Evolutionary conservation across 2,113 vertebrate species (phyloP), one percentile per base, ranked within the genome.

Genomic region (Menura novaehollandiae): DNA sequence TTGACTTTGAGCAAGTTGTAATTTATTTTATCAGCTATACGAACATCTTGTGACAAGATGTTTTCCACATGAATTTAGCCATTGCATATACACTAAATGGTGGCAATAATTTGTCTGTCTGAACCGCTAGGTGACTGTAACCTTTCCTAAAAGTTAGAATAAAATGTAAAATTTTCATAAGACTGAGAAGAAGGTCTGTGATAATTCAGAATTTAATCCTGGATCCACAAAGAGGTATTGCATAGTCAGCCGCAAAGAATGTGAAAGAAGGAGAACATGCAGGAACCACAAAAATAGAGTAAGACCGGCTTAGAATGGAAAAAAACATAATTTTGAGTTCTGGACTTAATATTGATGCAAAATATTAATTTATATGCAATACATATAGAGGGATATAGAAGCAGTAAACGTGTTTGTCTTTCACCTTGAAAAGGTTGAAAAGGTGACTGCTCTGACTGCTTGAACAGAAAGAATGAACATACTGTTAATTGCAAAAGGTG

Each of bases 191-290:
- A 73, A 68, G 13, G 5, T 63, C 46, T 72, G 7, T 32, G 33
- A 28, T n/a, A 41, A 68, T 22, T 59, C 28, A 63, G 13, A 80
- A 63, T 91, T 80, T 75, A 51, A 26, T 51, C 30, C 26, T 80
- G 7, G 4, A 13, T 37, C 33, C 17, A 64, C 35, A 46, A 32
- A 89, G 24, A 76, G 43, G 4, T 46, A n/a, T 32, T 32, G 5
- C 5, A 26, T 15, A 63, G 9, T 27, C 39, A 79, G 7, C 5
- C 13, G 46, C 13, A 84, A 63, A 76, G 15, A 23, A 53, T 21
- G 4, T n/a, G 20, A 63, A 62, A 67, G 11, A 39, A 66, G 7
- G 11, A 79, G 2, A 80, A n/a, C 6, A 15, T 37, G 3, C 0
- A 3, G 84, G 53, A 55, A 51, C 4, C 11, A 23, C 1, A 52